A percentile compares a stretch with the other conserved stretches of the same genome.
phyloP scores from a whole-genome alignment of 2,888 invertebrate species.

The Euplagia quadripunctaria region DNA sequence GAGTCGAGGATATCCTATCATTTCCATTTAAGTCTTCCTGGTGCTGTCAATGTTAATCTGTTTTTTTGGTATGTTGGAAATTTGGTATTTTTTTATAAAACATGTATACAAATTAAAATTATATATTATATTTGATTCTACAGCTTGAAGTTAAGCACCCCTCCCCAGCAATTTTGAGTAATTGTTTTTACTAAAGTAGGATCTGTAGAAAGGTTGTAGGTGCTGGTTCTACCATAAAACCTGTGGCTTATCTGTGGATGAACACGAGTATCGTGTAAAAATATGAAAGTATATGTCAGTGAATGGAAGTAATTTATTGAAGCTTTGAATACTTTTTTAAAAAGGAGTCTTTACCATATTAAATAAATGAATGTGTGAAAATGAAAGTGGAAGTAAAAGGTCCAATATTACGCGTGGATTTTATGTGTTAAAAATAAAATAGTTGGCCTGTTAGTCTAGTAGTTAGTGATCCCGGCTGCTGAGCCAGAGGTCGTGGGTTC shows the following conservation, averaged over 20 bases:
- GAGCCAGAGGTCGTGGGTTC: too few relatives aligned
- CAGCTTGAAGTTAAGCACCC: neutral
- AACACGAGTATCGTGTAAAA: neutral
- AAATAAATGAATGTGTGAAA: neutral
- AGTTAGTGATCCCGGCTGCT: too few relatives aligned
- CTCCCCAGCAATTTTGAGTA: neutral
- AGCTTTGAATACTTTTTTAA: conserved; percentile 10
- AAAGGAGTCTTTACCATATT: neutral
- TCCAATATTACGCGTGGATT: neutral
- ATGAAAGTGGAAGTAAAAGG: conserved; percentile 2
- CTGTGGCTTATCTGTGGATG: neutral
- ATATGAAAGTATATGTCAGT: neutral
- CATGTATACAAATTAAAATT: too few relatives aligned
- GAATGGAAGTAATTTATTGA: conserved; percentile 8
- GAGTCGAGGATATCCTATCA: too few relatives aligned
- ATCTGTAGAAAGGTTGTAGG: neutral
- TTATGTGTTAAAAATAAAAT: neutral
- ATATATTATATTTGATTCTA: too few relatives aligned
- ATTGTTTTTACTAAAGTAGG: neutral
- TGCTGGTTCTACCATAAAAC: neutral
- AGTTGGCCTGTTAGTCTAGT: too few relatives aligned
- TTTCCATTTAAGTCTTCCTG: too few relatives aligned
- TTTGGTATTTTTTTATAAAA: too few relatives aligned
- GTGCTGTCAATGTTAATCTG: too few relatives aligned
- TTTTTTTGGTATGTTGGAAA: too few relatives aligned